phyloP scores from a whole-genome alignment of 2,888 invertebrate species.

The Epirrita christyi region DNA sequence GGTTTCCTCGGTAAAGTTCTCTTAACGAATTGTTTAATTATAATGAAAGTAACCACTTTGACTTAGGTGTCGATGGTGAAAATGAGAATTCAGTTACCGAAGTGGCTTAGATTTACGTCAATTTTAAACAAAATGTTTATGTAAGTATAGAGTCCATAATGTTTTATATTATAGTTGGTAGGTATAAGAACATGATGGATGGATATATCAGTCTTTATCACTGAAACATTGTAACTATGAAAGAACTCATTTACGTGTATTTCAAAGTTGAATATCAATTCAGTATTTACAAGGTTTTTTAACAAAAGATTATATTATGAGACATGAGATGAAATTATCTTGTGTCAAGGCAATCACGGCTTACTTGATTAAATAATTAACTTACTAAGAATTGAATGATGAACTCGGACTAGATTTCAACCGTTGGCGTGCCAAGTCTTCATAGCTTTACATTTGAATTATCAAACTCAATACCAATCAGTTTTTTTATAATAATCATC shows the following conservation, averaged over 20 bases:
- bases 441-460: neutral
- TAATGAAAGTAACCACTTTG: too few species aligned
- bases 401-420: neutral
- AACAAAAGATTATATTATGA: slow-evolving; percentile 13
- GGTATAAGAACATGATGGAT: too few species aligned
- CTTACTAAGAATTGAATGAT: neutral
- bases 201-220: too few species aligned
- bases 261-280: neutral
- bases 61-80: too few species aligned
- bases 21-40: too few species aligned
- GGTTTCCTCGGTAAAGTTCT: too few species aligned
- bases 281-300: slow-evolving; percentile 2
- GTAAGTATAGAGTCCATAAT: too few species aligned
- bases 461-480: neutral
- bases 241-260: neutral
- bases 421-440: slow-evolving; percentile 1
- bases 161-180: too few species aligned
- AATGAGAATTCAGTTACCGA: too few species aligned
- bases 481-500: neutral
- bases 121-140: too few species aligned
- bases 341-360: slow-evolving; percentile 24
- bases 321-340: slow-evolving; percentile 20
- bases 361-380: neutral
- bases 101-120: too few species aligned
- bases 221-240: slow-evolving; percentile 14